These are phyloP conservation scores for Leucoptera coffeella DNA, from an alignment of 2,888 invertebrate genomes.

Conservation along the genomic window DNA sequence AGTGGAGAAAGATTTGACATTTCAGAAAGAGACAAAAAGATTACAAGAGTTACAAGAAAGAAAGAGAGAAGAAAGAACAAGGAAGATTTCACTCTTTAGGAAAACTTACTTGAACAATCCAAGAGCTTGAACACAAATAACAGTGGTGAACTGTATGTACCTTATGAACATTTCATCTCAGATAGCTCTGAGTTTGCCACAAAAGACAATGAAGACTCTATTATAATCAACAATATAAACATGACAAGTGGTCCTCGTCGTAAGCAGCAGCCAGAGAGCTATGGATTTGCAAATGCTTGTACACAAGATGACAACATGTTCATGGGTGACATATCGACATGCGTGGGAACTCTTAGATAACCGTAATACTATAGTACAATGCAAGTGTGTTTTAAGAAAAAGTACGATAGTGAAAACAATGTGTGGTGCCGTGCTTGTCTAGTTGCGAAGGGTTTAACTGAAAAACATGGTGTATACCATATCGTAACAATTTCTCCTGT, in stretches of 20 bases:
- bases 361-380: too few species aligned
- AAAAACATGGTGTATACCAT: conserved; percentile 5
- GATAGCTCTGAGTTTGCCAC: too few species aligned
- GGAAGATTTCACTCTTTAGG: background rate
- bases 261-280: too few species aligned
- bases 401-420: background rate
- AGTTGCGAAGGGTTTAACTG: conserved; percentile 2
- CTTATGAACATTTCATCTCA: background rate
- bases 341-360: background rate
- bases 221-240: too few species aligned
- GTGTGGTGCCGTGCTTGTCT: background rate
- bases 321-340: background rate
- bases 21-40: background rate
- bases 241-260: too few species aligned
- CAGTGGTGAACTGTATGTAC: background rate
- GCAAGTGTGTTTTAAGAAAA: background rate
- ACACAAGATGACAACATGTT: background rate
- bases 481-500: too few species aligned
- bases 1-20: too few species aligned
- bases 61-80: background rate
- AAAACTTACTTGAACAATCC: background rate
- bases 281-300: too few species aligned
- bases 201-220: too few species aligned
- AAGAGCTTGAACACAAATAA: background rate
- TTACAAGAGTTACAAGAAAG: background rate